A percentile compares a stretch with the other conserved stretches of the same genome.
Conservation (phyloP, 1,140 invertebrate species). For the Coenobita brevimanus region DNA sequence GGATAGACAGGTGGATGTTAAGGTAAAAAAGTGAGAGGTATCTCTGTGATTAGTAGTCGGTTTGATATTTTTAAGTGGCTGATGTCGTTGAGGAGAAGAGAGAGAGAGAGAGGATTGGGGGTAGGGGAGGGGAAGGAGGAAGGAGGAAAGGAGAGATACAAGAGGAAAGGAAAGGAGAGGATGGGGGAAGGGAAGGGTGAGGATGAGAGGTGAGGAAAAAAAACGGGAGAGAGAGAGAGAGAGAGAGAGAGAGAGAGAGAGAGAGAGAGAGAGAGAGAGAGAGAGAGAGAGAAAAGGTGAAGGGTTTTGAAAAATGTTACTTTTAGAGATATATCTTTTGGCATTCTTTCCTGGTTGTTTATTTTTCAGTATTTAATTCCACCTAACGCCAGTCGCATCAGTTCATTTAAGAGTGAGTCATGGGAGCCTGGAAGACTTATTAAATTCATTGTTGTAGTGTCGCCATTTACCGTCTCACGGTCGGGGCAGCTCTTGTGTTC, state of each 20-base stretch:
- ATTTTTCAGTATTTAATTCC: no score
- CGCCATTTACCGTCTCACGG: no score
- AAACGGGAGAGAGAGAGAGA: slow-evolving; percentile 9
- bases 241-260: slow-evolving; percentile 10
- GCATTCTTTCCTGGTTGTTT: no score
- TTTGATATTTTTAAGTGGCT: no score
- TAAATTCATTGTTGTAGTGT: no score
- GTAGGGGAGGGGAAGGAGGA: not conserved
- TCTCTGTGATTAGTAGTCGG: no score
- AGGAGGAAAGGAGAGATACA: slow-evolving; percentile 19
- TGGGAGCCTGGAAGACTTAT: no score
- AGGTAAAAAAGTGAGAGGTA: slow-evolving; percentile 2
- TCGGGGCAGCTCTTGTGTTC: no score
- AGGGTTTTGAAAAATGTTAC: not conserved
- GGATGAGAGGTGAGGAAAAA: not conserved
- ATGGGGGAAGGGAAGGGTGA: not conserved
- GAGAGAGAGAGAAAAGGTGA: slow-evolving; percentile 24
- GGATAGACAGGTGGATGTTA: not conserved
- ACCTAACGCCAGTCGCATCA: no score
- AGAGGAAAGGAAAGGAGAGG: not conserved
- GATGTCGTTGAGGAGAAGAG: not conserved
- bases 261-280: slow-evolving; percentile 44
- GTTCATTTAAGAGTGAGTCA: no score
- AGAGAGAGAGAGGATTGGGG: not conserved
- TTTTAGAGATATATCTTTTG: not conserved